These are phyloP conservation scores for Gibbula magus DNA, from an alignment of 2,888 invertebrate species.

Conservation along the genomic window DNA sequence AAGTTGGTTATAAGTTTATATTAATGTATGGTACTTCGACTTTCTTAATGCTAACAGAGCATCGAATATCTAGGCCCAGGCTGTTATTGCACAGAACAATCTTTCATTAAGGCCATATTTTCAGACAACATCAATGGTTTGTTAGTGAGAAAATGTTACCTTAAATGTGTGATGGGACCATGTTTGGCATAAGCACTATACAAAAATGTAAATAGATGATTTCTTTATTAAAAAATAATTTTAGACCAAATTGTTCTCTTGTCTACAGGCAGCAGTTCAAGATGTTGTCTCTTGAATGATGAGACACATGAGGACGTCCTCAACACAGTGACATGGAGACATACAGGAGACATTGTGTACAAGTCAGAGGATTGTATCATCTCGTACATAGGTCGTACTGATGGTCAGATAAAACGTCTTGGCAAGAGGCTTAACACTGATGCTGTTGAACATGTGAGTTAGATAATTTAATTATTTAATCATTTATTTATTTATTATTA, in stretches of 20 bases:
- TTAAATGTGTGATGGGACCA: no score
- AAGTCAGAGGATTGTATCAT: slow-evolving; percentile 66
- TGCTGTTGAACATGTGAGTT: slow-evolving; percentile 60
- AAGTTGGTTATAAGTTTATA: no score
- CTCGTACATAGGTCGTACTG: slow-evolving; percentile 79
- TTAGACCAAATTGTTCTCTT: background rate
- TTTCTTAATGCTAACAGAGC: no score
- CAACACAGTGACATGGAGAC: slow-evolving; percentile 68
- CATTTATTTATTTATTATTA: background rate
- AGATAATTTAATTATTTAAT: background rate
- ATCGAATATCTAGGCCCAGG: no score
- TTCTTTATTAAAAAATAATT: background rate
- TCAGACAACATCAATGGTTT: no score
- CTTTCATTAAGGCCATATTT: no score
- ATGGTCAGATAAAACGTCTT: slow-evolving; percentile 85
- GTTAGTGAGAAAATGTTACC: no score
- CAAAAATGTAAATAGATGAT: no score
- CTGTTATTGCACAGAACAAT: no score
- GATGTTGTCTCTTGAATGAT: slow-evolving; percentile 68
- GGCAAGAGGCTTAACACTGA: slow-evolving; percentile 83
- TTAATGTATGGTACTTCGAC: no score
- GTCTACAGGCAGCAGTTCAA: slow-evolving; percentile 51
- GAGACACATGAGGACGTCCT: slow-evolving; percentile 39
- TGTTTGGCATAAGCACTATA: no score
- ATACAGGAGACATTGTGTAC: slow-evolving; percentile 85